Conservation (phyloP, 1,140 invertebrate species). For the Lasioglossum baleicum region DNA sequence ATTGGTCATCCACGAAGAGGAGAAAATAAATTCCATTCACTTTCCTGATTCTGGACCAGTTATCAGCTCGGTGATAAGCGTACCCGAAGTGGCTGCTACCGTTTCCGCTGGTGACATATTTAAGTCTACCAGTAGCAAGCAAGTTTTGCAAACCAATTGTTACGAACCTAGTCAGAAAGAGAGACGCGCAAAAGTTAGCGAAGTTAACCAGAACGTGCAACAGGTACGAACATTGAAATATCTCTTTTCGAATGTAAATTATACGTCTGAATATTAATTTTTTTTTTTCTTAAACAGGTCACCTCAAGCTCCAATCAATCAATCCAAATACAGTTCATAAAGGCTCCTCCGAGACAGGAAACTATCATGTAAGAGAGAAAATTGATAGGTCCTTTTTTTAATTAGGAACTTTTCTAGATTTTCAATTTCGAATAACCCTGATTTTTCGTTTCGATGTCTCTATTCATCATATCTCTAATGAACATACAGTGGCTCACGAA, state of each 20-base stretch:
- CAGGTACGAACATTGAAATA: not conserved
- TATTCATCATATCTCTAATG: not conserved
- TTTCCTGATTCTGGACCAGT: not conserved
- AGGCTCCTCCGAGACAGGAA: conserved; percentile 22
- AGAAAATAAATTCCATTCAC: not conserved
- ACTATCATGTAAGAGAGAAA: conserved; percentile 26
- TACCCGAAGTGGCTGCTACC: not conserved
- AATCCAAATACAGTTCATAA: conserved; percentile 7
- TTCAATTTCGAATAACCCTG: too few species aligned
- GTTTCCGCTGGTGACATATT: not conserved
- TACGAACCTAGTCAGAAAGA: not conserved
- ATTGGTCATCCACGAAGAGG: conserved; percentile 3
- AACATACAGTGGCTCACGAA: too few species aligned
- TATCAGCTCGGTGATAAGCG: not conserved
- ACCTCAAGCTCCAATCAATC: conserved; percentile 30
- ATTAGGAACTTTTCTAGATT: not conserved
- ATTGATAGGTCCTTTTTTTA: not conserved
- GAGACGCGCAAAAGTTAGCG: not conserved
- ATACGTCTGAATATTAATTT: not conserved
- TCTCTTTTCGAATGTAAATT: not conserved
- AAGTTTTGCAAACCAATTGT: not conserved
- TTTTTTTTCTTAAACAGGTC: conserved; percentile 16
- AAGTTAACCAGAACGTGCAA: not conserved
- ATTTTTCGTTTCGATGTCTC: too few species aligned
- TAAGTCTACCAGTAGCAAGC: not conserved